Evolutionary conservation across 92 coral and sea anemone genomes (phyloP), one percentile per base, ranked within the genome.

Genomic region (Zoanthus gigantus): DNA sequence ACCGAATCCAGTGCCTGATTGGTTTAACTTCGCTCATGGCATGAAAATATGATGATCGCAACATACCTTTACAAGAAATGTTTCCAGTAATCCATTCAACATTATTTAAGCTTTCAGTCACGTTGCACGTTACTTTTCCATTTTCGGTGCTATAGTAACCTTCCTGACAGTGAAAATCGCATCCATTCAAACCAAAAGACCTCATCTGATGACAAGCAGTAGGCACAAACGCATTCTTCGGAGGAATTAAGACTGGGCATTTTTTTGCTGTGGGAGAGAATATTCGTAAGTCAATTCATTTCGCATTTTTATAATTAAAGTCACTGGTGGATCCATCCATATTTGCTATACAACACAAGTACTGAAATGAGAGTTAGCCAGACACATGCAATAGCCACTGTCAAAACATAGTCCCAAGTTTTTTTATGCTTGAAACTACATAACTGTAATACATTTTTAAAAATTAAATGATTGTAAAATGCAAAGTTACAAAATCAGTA

Each of bases 61-160:
- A 0, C 57, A 34, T 52, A 91, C 93, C 91, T 91, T 91, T 68
- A 56, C 93, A 91, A 5, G 88, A 77, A 78, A 88, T 88, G 58
- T 52, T 53, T 23, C 86, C 93, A 17, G 50, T 78, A 37, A 67
- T 48, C 93, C 93, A 91, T 23, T 68, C 56, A 16, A 91, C 93
- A 47, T 46, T 82, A 29, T 83, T 83, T 66, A 52, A 58, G 9
- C 37, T 77, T 28, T 87, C 67, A 18, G 72, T 84, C 15, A 83
- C 75, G 13, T 60, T 83, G 75, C 93, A 91, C 17, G 76, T 88
- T 1, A 74, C 93, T 50, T n/a, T 23, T 29, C 54, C 78, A 23
- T 91, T 78, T 29, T 91, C 93, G 11, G 10, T 13, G 44, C 86
- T 37, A 42, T 82, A 71, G 68, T 76, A 88, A 13, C 91, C 91